Evolutionary conservation across 1,140 invertebrate genomes (phyloP), one percentile per base, ranked within the genome.

Genomic region (Zaprionus gabonicus): DNA sequence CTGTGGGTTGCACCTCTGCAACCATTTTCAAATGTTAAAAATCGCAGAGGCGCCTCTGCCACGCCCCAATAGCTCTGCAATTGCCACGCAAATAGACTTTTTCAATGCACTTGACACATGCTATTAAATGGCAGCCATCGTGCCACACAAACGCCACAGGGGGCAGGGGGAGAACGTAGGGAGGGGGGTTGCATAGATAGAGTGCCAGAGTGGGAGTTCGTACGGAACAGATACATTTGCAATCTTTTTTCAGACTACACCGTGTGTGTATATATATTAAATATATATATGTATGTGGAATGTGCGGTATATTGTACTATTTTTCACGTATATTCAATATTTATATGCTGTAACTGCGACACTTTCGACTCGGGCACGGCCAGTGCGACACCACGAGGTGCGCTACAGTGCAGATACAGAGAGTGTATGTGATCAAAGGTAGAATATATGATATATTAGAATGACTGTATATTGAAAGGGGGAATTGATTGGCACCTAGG

Each of bases 51-150:
- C 70, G 57, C 15, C 49, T 10, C 31, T 23, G 28, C 41, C 57
- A 23, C 67, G 27, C 25, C 28, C 13, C 38, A 71, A 41, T 6
- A 51, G 9, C 23, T n/a, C 55, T 84, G 81, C 85, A 88, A 91
- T 88, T 90, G 85, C 81, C 71, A 77, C 82, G 86, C 90, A 88
- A 88, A 88, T 90, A 88, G 85, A 88, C 85, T 88, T 88, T 88
- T 88, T 82, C 85, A 90, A 88, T 88, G 85, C 82, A 88, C 86
- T 88, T 90, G 85, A 88, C 85, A 90, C 85, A 88, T 91, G 86
- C 85, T 90, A 88, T 87, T 87, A 87, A 87, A 87, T 87, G 81
- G 75, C 84, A 90, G 75, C 81, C 73, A 66, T 44, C 77, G 66
- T 25, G 66, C 57, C 59, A 6, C 53, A 70, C 20, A 41, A 58